Conservation (phyloP, 2,888 invertebrate species). For the Drosophila algonquin region DNA sequence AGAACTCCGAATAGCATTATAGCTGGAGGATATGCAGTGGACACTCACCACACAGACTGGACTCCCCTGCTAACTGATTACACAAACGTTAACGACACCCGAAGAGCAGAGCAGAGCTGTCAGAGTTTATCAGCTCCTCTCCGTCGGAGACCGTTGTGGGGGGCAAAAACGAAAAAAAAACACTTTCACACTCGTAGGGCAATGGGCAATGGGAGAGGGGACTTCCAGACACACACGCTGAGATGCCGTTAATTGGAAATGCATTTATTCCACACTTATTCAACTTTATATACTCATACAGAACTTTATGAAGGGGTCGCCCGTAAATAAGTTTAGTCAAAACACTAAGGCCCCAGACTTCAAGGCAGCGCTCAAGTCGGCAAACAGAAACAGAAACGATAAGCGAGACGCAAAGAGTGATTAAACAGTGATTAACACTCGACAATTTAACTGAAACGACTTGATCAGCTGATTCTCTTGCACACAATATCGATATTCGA, state of each 20-base stretch:
- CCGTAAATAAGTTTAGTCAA: conserved; percentile 25
- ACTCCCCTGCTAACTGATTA: conserved; percentile 53
- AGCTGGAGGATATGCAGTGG: not conserved
- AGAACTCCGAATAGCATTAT: not conserved
- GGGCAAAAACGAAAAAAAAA: conserved; percentile 31
- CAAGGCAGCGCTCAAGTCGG: conserved; percentile 34
- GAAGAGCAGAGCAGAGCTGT: conserved; percentile 10
- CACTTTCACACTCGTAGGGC: conserved; percentile 10
- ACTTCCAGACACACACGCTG: conserved; percentile 4
- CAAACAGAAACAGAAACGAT: conserved; percentile 13
- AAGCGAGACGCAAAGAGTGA: conserved; percentile 18
- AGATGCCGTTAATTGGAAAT: conserved; percentile 34
- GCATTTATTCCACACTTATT: conserved; percentile 1
- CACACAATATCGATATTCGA: conserved; percentile 36
- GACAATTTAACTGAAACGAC: conserved; percentile 32
- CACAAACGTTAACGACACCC: conserved; percentile 15
- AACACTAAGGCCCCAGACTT: conserved; percentile 15
- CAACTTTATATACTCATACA: conserved; percentile 11
- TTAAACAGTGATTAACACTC: conserved; percentile 6
- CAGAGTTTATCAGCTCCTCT: conserved; percentile 54
- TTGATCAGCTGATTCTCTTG: conserved; percentile 58
- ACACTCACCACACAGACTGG: not conserved
- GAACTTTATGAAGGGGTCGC: conserved; percentile 5
- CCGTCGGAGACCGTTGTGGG: conserved; percentile 42
- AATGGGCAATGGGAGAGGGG: not conserved